Conservation (phyloP, 2,113 vertebrate genomes). For the Cephalopholis sonnerati region DNA sequence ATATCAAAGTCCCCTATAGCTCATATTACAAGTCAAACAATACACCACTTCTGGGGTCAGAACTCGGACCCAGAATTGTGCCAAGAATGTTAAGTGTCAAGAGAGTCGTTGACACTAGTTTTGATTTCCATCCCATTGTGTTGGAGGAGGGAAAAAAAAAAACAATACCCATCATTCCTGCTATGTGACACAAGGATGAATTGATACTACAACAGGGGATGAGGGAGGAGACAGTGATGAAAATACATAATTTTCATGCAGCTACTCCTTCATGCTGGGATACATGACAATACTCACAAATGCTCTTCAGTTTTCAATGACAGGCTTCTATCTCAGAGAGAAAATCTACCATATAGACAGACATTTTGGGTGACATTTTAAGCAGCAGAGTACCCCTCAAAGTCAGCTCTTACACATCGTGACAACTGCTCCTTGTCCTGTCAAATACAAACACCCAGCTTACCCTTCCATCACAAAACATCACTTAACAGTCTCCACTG, state of each 20-base stretch:
- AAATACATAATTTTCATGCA: slow-evolving; percentile 32
- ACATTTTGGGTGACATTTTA: slow-evolving; percentile 10
- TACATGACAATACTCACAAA: neutral
- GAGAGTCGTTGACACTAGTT: neutral
- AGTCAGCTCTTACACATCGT: neutral
- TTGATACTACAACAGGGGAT: neutral
- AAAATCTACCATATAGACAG: slow-evolving; percentile 5
- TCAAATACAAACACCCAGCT: slow-evolving; percentile 37
- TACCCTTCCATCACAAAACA: slow-evolving; percentile 11
- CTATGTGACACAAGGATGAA: neutral
- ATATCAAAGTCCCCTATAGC: slow-evolving; percentile 2
- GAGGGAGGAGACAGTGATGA: neutral
- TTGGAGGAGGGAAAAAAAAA: slow-evolving; percentile 46
- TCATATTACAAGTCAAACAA: slow-evolving; percentile 23
- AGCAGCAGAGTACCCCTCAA: neutral
- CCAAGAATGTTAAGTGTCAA: neutral
- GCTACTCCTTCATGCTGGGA: neutral
- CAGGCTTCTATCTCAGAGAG: slow-evolving; percentile 3
- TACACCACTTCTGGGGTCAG: slow-evolving; percentile 7
- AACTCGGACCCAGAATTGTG: slow-evolving; percentile 38
- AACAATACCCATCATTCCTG: slow-evolving; percentile 32
- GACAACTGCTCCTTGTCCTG: slow-evolving; percentile 27
- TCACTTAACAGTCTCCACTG: neutral
- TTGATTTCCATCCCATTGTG: slow-evolving; percentile 25
- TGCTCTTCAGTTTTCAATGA: slow-evolving; percentile 7